Evolutionary conservation across 2,888 invertebrate species (phyloP).

Genomic region (Escarpia spicata): DNA sequence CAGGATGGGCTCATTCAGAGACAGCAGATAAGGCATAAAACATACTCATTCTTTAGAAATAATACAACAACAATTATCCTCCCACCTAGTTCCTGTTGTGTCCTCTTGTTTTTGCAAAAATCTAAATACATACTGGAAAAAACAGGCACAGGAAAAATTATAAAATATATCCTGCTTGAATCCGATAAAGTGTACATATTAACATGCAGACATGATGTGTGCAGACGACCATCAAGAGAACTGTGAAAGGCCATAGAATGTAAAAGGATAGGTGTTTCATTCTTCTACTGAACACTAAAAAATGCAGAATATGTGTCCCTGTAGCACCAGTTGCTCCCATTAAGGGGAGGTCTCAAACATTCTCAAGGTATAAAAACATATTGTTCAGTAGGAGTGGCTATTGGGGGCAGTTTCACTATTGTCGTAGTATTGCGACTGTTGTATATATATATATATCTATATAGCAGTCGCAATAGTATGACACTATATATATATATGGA

Average conservation of each 20-base stretch:
- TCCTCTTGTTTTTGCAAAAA: background rate
- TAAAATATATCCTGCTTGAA: background rate
- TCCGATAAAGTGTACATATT: background rate
- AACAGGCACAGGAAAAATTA: background rate
- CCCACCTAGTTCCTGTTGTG: background rate
- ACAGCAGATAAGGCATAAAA: background rate
- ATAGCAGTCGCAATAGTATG: no score
- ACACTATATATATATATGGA: no score
- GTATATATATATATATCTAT: no score
- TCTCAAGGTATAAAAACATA: no score
- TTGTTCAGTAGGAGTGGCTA: no score
- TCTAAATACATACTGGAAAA: background rate
- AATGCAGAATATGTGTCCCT: background rate
- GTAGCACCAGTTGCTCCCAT: background rate
- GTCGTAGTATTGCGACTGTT: no score
- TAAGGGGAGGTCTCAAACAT: background rate
- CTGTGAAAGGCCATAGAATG: background rate
- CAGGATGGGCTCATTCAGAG: background rate
- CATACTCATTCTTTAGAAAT: background rate
- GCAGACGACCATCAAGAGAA: background rate
- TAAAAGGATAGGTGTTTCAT: background rate
- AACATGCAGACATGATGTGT: background rate
- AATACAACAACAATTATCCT: background rate
- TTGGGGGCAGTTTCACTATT: no score
- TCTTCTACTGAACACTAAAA: background rate